Evolutionary conservation across 2,113 vertebrate species (phyloP).

Genomic region (Hydropotes inermis): DNA sequence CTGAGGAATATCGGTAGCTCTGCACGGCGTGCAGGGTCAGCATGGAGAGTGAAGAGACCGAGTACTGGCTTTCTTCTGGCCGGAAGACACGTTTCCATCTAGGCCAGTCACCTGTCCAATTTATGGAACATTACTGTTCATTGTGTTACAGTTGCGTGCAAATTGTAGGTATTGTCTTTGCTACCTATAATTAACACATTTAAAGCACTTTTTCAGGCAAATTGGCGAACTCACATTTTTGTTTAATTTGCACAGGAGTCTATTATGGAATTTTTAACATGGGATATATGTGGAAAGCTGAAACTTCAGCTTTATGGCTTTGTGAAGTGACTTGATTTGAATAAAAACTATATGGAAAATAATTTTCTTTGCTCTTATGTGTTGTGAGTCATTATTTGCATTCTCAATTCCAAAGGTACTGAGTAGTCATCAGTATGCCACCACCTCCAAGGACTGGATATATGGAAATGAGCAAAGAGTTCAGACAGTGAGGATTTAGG

Average conservation of each 20-base stretch:
- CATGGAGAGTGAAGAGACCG: not conserved
- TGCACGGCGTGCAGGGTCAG: not conserved
- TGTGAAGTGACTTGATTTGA: not conserved
- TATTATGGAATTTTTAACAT: not conserved
- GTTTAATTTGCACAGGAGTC: not conserved
- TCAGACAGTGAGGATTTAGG: not conserved
- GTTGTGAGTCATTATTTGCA: not conserved
- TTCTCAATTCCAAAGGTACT: not conserved
- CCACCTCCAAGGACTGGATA: not conserved
- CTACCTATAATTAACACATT: not conserved
- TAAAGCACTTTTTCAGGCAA: not conserved
- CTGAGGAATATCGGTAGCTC: not conserved
- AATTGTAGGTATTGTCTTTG: not conserved
- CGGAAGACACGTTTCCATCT: not conserved
- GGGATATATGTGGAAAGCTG: not conserved
- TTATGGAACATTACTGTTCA: not conserved
- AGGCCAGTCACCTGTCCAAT: not conserved
- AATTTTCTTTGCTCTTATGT: not conserved
- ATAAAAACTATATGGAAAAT: not conserved
- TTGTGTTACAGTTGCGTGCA: not conserved
- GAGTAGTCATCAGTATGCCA: not conserved
- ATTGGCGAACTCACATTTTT: not conserved
- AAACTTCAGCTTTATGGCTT: not conserved
- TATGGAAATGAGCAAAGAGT: not conserved
- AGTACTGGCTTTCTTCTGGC: not conserved